A percentile compares a stretch with the other conserved stretches of the same genome.
Evolutionary conservation across 2,113 vertebrate genomes (phyloP).

Genomic region (Scophthalmus maximus): DNA sequence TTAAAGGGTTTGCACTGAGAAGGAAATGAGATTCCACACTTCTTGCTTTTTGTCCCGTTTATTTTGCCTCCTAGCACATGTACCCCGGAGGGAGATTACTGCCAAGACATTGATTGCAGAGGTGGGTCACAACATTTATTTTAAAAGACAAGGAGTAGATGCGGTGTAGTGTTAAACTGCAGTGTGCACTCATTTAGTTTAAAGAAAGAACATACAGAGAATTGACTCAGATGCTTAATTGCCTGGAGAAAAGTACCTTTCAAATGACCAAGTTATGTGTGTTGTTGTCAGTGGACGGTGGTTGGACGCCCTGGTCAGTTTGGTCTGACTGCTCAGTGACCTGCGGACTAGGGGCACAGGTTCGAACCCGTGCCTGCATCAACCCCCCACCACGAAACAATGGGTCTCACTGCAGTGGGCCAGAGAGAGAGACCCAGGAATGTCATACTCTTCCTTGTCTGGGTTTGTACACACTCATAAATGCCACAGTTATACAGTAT

Average conservation of each 20-base stretch:
- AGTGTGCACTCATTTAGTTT: not conserved
- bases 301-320: slow-evolving; percentile 90
- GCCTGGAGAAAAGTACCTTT: not conserved
- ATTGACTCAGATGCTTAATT: not conserved
- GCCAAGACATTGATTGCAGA: slow-evolving; percentile 83
- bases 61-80: slow-evolving; percentile 82
- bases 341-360: slow-evolving; percentile 82
- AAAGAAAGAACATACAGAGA: not conserved
- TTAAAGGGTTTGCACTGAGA: not conserved
- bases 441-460: slow-evolving; percentile 81
- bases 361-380: slow-evolving; percentile 84
- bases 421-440: slow-evolving; percentile 75
- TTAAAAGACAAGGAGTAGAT: not conserved
- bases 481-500: not conserved
- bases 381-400: slow-evolving; percentile 81
- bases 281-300: slow-evolving; percentile 79
- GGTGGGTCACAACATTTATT: slow-evolving; percentile 75
- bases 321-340: slow-evolving; percentile 89
- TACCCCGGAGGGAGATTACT: slow-evolving; percentile 88
- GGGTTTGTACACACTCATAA: slow-evolving; percentile 61
- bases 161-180: too few relatives aligned
- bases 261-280: not conserved
- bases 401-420: slow-evolving; percentile 79
- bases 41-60: not conserved
- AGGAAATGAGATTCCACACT: not conserved